Base-by-base conservation (phyloP, 2,797 vertebrate genomes). In the Sternarchorhynchus goeldii region DNA sequence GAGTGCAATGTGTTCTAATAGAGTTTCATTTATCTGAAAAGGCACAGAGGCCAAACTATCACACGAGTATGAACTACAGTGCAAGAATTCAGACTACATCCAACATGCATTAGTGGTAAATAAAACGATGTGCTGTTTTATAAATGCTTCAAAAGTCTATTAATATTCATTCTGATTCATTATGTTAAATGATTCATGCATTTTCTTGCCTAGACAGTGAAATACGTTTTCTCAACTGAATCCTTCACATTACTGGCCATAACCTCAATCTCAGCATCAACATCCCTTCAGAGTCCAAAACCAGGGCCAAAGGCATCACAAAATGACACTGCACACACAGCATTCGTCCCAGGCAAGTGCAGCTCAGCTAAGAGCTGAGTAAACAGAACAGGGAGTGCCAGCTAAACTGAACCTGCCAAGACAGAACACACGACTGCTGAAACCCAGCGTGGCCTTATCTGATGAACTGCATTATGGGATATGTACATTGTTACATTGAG, bases 61-160 rank as follows among this genome's bases (percentile, higher is more conserved):
- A 25, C n/a, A 17, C 1, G 55, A 32, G 18, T 70, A 63, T 64
- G 20, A 81, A 57, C 34, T 34, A 56, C n/a, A 45, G 0, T 21
- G 21, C 2, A 63, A 72, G 29, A 31, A 17, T 59, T 55, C 18
- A 5, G 2, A 29, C 5, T 20, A 25, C 78, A 14, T 58, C 60
- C 76, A 72, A 66, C 36, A 78, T 53, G 53, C 7, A 65, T 34
- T 74, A 39, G 64, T 4, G 50, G 58, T 58, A 57, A 79, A 70
- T 71, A 45, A 76, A 76, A 67, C 57, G 16, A 71, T 75, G 14
- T 73, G 82, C 17, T 55, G 29, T 8, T 39, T 32, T 59, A 73
- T 59, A 62, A 78, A 79, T 69, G 36, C 64, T 36, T 56, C 14
- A 25, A 29, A 50, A 36, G n/a, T 25, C 64, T 55, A 73, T 45